Conservation (phyloP, 2,888 invertebrate species). For the Raillietiella orientalis region DNA sequence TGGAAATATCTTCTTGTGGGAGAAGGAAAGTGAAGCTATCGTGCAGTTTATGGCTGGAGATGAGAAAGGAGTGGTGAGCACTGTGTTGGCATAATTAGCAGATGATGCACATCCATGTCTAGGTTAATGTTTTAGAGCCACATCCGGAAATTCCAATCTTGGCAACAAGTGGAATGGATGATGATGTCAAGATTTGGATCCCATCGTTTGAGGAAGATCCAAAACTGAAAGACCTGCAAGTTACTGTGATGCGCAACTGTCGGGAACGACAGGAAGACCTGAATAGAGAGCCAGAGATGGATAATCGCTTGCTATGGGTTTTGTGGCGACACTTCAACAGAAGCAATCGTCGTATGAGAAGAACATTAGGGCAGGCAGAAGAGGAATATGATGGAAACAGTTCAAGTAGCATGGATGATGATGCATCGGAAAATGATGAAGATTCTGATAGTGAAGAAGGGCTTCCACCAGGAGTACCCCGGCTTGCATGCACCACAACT, state of each 20-base stretch:
- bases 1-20: slow-evolving; percentile 58
- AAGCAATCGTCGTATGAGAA: slow-evolving; percentile 13
- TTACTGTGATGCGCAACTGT: slow-evolving; percentile 13
- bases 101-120: too few species aligned
- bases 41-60: slow-evolving; percentile 65
- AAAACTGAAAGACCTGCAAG: too few species aligned
- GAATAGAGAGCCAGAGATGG: slow-evolving; percentile 13
- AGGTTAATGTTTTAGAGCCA: slow-evolving; percentile 71
- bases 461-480: too few species aligned
- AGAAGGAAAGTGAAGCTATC: slow-evolving; percentile 49
- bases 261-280: slow-evolving; percentile 14
- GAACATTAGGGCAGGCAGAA: too few species aligned
- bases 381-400: slow-evolving; percentile 6
- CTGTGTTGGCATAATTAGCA: slow-evolving; percentile 2
- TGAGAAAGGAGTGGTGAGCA: slow-evolving; percentile 42
- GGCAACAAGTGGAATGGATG: slow-evolving; percentile 68
- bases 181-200: slow-evolving; percentile 73
- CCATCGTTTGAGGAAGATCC: too few species aligned
- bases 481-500: too few species aligned
- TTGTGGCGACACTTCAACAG: slow-evolving; percentile 17
- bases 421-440: not conserved
- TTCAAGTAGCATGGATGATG: slow-evolving; percentile 6
- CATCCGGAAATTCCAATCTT: slow-evolving; percentile 59
- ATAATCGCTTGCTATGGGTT: slow-evolving; percentile 19
- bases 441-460: not conserved